Evolutionary conservation across 2,797 vertebrate species (phyloP), one percentile per base, ranked within the genome.

Genomic region (Salmo trutta): DNA sequence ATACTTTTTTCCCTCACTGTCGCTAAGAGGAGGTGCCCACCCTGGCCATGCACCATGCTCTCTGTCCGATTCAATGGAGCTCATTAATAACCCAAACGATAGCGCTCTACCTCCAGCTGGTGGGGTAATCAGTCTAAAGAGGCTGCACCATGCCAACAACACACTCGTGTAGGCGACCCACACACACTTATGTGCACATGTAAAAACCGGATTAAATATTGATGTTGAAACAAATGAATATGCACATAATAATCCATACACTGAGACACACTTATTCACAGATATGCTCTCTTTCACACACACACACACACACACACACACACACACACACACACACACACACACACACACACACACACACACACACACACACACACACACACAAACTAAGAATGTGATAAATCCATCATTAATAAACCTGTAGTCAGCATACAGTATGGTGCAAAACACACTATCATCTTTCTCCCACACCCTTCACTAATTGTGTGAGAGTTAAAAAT

Each of bases 31-130:
- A 47, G 8, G 8, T 2, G 81, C 81, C n/a, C 29, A 69, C 65
- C 82, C 88, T 77, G 78, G 78, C 77, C 75, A 84, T 83, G 82
- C 79, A 66, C 71, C 36, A 81, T 82, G 59, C 83, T 85, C 86
- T 83, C 83, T 86, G 88, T 81, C 89, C 89, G 88, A 91, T 93
- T 91, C 92, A 89, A 87, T 3, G 51, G 76, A 86, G 81, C 89
- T 89, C 90, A 90, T 93, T 92, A 93, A 92, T 90, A 93, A 87
- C 85, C 79, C 78, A 90, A 91, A 91, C 88, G 89, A 87, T 83
- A 83, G 74, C 83, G 82, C 71, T 33, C 36, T 89, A 85, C 88
- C 88, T 78, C 74, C 78, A 88, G 92, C 85, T 88, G 7, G 33
- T 69, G 81, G 77, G 69, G 85, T 89, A 91, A 91, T 91, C 85